Evolutionary conservation across 2,888 invertebrate species (phyloP).

Genomic region (Tryphoninae sp.): DNA sequence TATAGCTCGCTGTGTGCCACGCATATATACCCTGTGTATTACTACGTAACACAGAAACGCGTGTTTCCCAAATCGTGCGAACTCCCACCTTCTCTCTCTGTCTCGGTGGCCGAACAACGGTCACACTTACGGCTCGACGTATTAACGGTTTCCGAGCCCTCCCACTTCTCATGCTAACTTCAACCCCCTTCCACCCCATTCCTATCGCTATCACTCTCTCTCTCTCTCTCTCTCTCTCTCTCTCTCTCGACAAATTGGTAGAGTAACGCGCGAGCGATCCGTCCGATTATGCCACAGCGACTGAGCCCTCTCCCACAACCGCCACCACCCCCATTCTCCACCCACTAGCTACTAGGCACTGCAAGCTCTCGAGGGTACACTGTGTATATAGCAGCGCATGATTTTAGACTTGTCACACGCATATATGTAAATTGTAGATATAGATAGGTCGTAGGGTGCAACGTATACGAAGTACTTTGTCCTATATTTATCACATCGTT

Average conservation of each 20-base stretch:
- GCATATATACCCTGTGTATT: constrained; percentile 39
- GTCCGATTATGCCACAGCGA: constrained; percentile 50
- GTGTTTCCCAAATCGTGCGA: constrained; percentile 14
- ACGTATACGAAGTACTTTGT: not conserved
- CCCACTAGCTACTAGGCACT: not conserved
- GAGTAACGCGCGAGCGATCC: constrained; percentile 53
- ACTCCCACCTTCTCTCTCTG: constrained; percentile 24
- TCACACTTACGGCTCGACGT: constrained; percentile 50
- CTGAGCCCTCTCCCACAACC: not conserved
- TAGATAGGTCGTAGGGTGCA: not conserved
- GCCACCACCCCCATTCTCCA: not conserved
- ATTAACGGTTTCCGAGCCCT: constrained; percentile 56
- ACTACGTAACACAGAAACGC: constrained; percentile 17
- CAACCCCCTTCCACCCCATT: not conserved
- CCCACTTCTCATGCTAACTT: not conserved
- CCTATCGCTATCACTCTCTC: not conserved
- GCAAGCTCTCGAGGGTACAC: not conserved
- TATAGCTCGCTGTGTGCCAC: constrained; percentile 23
- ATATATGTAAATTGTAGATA: not conserved
- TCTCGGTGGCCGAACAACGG: not conserved
- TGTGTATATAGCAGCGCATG: not conserved
- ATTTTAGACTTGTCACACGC: constrained; percentile 9
- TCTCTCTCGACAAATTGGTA: constrained; percentile 63
- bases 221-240: not conserved
- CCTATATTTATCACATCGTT: not conserved